Conservation (phyloP, 2,113 vertebrate species). For the Nymphicus hollandicus region DNA sequence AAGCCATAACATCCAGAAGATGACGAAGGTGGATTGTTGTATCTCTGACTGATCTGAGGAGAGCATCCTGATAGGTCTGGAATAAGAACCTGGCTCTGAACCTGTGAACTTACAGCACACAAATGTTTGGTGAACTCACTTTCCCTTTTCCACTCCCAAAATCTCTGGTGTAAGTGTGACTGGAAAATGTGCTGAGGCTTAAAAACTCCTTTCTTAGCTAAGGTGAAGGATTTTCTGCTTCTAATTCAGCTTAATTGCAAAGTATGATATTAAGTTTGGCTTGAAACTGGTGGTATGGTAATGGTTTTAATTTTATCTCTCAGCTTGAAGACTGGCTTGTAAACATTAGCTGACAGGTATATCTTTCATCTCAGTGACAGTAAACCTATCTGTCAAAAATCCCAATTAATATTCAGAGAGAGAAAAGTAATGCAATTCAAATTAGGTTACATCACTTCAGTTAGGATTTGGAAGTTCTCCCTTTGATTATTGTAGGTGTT, state of each 20-base stretch:
- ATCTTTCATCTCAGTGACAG: not conserved
- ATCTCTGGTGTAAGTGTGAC: not conserved
- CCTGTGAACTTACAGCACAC: accelerated
- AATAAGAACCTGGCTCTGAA: not conserved
- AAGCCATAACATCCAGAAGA: not conserved
- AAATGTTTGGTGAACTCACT: not conserved
- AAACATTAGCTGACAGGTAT: not conserved
- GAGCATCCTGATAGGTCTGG: not conserved
- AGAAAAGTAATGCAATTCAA: not conserved
- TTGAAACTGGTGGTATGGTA: not conserved
- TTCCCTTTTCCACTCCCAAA: not conserved
- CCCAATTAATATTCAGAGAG: not conserved
- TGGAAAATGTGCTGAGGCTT: not conserved
- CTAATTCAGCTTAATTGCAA: constrained; percentile 8
- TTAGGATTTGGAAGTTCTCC: not conserved
- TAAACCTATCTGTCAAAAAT: not conserved
- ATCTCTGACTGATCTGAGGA: not conserved
- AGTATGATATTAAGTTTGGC: not conserved
- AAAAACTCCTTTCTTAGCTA: not conserved
- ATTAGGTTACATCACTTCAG: not conserved
- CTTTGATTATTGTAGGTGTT: not conserved
- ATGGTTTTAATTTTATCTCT: constrained; percentile 21
- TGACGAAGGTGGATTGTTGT: accelerated
- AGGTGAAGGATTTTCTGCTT: not conserved
- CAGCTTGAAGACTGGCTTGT: not conserved